Conservation (phyloP, 2,888 invertebrate genomes). For the Ctena decussata region DNA sequence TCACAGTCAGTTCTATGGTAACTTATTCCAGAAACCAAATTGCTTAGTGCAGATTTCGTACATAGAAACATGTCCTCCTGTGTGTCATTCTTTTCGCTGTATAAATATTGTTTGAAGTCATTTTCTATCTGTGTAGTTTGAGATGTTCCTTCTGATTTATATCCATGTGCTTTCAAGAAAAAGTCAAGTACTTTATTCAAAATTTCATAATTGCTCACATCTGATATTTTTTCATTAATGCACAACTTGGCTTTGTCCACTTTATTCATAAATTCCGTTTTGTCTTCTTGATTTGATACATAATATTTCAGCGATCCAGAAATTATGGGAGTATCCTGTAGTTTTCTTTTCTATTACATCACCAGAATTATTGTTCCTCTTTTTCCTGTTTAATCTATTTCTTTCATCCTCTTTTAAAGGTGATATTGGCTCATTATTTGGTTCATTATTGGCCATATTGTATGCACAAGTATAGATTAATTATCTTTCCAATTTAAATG, state of each 20-base stretch:
- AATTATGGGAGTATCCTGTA: neutral
- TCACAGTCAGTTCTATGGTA: neutral
- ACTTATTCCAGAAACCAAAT: neutral
- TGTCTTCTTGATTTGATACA: neutral
- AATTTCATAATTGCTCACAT: neutral
- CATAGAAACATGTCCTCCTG: neutral
- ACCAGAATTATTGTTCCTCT: neutral
- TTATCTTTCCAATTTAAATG: neutral
- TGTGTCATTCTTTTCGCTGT: neutral
- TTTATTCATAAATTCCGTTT: neutral
- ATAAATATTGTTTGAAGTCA: neutral
- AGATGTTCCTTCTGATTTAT: neutral
- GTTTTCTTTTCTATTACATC: slow-evolving; percentile 4
- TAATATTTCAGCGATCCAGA: neutral
- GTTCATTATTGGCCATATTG: neutral
- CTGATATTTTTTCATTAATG: neutral
- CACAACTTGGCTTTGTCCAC: neutral
- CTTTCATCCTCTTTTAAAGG: neutral
- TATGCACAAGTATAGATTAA: neutral
- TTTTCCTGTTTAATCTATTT: neutral
- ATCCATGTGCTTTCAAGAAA: neutral
- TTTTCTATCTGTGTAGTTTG: neutral
- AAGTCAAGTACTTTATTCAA: neutral
- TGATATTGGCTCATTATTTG: neutral
- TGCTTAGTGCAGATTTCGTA: neutral